Evolutionary conservation across 2,113 vertebrate genomes (phyloP), one percentile per base, ranked within the genome.

Genomic region (Alethe castanea): DNA sequence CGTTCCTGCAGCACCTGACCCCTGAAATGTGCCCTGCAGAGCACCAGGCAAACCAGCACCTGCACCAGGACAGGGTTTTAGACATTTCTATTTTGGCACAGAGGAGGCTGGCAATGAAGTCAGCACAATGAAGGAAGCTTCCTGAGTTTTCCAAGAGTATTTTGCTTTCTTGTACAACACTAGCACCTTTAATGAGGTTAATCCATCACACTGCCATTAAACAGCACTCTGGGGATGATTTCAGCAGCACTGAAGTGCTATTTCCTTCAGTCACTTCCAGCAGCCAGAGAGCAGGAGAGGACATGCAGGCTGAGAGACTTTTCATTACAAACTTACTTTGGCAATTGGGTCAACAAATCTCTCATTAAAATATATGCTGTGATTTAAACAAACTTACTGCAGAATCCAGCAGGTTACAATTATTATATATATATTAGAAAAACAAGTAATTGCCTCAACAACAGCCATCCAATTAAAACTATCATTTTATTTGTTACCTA

Each of bases 231-330:
- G 45, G 92, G 93, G 85, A 90, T 59, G 78, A 14, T 62, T 83
- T 66, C 87, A 61, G 14, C 87, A 94, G 91, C 45, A 87, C 12
- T 14, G 36, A 91, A 95, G 78, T 29, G 54, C 50, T 72, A 5
- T 52, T 94, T 88, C 94, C 94, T 90, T 82, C 67, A 87, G 89
- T 50, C 54, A 72, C 90, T 94, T 77, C 82, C 91, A 93, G 84
- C 69, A 94, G 77, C n/a, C 45, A 73, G 66, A 73, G 87, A 73
- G 94, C 71, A 95, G 22, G 35, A 61, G 66, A 95, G 81, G 90
- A 88, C 85, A 14, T 0, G 19, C n/a, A 59, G 59, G 2, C 74
- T 82, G 90, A 94, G 73, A 31, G 66, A 66, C 81, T 95, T 95
- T 92, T 91, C 85, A 88, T 82, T 82, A 69, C 12, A 65, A 72